Evolutionary conservation across 2,888 invertebrate species (phyloP).

Genomic region (Caenorhabditis sp.): DNA sequence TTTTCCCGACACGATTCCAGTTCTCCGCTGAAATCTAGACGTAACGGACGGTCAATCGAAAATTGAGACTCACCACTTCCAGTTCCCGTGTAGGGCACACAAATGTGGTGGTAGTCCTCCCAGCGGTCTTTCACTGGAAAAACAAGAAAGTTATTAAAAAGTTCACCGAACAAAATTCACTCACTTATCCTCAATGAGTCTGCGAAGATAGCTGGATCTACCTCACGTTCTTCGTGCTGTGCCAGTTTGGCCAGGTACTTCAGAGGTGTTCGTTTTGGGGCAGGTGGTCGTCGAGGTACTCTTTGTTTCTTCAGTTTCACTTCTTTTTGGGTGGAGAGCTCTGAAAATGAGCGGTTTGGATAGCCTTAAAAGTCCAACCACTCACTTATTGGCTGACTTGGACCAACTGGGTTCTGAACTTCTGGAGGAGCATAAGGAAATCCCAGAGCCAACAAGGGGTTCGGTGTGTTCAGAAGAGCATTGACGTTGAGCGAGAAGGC

Average conservation of each 20-base stretch:
- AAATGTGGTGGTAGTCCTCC: too few species aligned
- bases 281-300: neutral
- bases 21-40: neutral
- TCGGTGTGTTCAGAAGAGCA: neutral
- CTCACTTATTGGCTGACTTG: too few species aligned
- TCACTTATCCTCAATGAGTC: neutral
- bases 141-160: too few species aligned
- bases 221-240: neutral
- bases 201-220: neutral
- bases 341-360: too few species aligned
- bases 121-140: too few species aligned
- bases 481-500: neutral
- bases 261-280: neutral
- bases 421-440: neutral
- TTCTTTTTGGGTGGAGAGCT: too few species aligned
- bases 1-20: neutral
- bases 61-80: neutral
- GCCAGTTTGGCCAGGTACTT: neutral
- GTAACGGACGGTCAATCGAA: too few species aligned
- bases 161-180: too few species aligned
- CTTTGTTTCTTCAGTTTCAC: too few species aligned
- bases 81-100: too few species aligned
- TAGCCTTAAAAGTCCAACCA: too few species aligned
- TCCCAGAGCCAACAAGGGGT: neutral
- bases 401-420: too few species aligned